These are phyloP conservation scores for Schmidtea mediterranea DNA, from an alignment of 1,140 invertebrate species.

Conservation along the genomic window DNA sequence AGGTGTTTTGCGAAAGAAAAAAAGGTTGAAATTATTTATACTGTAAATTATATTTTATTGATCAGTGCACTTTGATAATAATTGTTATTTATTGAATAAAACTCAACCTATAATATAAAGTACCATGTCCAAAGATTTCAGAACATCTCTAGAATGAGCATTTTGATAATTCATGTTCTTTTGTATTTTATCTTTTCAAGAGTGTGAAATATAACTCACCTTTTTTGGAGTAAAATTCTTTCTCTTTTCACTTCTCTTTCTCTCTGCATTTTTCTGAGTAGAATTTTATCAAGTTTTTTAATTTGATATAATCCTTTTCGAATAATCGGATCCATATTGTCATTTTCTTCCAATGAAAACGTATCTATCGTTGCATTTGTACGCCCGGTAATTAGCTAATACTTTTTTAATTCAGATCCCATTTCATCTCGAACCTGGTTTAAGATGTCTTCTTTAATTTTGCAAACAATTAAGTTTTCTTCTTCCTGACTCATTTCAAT, in stretches of 20 bases:
- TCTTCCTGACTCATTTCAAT: slow-evolving; percentile 20
- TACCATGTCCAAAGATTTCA: too few species aligned
- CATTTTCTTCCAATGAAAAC: slow-evolving; percentile 9
- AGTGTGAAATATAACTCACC: too few species aligned
- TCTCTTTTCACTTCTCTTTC: slow-evolving; percentile 22
- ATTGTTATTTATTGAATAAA: too few species aligned
- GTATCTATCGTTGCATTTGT: slow-evolving; percentile 5
- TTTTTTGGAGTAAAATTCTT: slow-evolving; percentile 18
- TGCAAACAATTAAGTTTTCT: slow-evolving; percentile 18
- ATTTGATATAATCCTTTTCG: slow-evolving; percentile 20
- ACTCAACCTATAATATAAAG: too few species aligned
- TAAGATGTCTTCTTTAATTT: slow-evolving; percentile 19
- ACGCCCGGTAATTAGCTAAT: neutral
- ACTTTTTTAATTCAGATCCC: slow-evolving; percentile 15
- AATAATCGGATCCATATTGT: slow-evolving; percentile 17
- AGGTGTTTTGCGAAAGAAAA: too few species aligned
- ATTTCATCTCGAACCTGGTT: slow-evolving; percentile 18
- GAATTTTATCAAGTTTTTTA: slow-evolving; percentile 21
- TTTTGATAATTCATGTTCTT: too few species aligned
- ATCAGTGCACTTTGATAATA: too few species aligned
- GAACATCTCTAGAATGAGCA: too few species aligned
- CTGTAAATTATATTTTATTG: too few species aligned
- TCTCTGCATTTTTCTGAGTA: slow-evolving; percentile 16
- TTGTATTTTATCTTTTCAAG: too few species aligned
- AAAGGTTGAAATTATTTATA: too few species aligned